Evolutionary conservation across 30 jellyfish, hydroid and myxozoan species (phyloP), one percentile per base, ranked within the genome.

Genomic region (Aurelia coerulea): DNA sequence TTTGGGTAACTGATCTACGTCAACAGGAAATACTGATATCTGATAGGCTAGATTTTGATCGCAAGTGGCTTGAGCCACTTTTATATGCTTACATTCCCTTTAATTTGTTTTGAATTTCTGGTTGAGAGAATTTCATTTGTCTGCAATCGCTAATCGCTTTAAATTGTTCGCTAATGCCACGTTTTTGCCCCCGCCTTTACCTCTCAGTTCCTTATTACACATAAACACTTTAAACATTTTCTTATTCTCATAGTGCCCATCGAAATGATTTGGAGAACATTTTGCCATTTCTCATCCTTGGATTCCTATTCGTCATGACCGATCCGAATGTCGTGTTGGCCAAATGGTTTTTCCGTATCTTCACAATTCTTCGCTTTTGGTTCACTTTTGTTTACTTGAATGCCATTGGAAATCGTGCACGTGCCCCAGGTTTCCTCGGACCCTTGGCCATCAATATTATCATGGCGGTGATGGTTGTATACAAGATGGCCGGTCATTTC

Each of bases 201-300:
- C 29, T 23, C 29, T 0, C 29, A 23, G 29, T 23, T 23, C 29
- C 29, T 23, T 23, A 23, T 0, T 23, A 23, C 29, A 23, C 29
- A 23, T 23, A 23, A 23, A 23, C 13, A 46, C 1, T 46, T 46
- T 6, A 3, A 69, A 6, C 33, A 2, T 18, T 76, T 52, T 2
- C 53, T 53, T 69, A 14, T 35, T 52, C 56, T 32, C 32, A 19
- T 39, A 88, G 96, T 39, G 96, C 96, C 31, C 96, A 88, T 63
- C 50, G 69, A 62, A 88, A 88, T 79, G 96, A 88, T 59, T 34
- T 88, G 87, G 96, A 88, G 70, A 88, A 88, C 88, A 88, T 88
- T 23, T 46, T 88, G 3, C 96, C 96, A 69, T 88, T 89, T 68
- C 70, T 89, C 62, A 46, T 89, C 72, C 46, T 76, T 74, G 97